Base-by-base conservation (phyloP, 92 coral and sea anemone genomes). In the Montipora capitata region DNA sequence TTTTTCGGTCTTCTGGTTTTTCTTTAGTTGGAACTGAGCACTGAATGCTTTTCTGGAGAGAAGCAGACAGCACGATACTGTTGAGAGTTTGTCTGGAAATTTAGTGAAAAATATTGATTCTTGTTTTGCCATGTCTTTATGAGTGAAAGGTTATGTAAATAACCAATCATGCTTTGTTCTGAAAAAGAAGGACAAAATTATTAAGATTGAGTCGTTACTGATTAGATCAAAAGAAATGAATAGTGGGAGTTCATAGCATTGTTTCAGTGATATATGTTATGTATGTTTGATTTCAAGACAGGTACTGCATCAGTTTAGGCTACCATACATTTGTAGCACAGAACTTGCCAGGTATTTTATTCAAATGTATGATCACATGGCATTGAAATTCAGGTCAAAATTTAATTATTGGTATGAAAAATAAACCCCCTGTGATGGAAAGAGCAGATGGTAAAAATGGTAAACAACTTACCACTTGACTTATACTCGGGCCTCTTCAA, bases 11-110 rank as follows among this genome's bases (percentile, higher is more conserved):
- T 74, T 77, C 12, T 3, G 15, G 72, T 94, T 85, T 61, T 88
- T 85, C 84, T 92, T 88, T 44, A 89, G 52, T 51, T 80, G 90
- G 77, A 48, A 94, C 59, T 87, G 88, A 88, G 87, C 20, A 64
- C 16, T 17, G 71, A 52, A 71, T 89, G 95, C 79, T 94, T 94
- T 39, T 94, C 94, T 59, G 95, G 88, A 4, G 95, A 94, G 74
- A 83, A 88, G 85, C 95, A 92, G 3, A 92, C 98, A 62, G 86
- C 27, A 7, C 94, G 70, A 52, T 71, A 71, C 42, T 74, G 72
- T 38, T 58, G 48, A 39, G 85, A 43, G 85, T 68, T 80, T 16
- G 74, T 81, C 77, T 91, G 93, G 72, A 88, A 72, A 44, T 72
- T 74, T 81, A 91, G 13, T 56, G 92, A 80, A 40, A 94, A 91